Evolutionary conservation across 2,797 vertebrate species (phyloP), one percentile per base, ranked within the genome.

Genomic region (Carduelis carduelis): DNA sequence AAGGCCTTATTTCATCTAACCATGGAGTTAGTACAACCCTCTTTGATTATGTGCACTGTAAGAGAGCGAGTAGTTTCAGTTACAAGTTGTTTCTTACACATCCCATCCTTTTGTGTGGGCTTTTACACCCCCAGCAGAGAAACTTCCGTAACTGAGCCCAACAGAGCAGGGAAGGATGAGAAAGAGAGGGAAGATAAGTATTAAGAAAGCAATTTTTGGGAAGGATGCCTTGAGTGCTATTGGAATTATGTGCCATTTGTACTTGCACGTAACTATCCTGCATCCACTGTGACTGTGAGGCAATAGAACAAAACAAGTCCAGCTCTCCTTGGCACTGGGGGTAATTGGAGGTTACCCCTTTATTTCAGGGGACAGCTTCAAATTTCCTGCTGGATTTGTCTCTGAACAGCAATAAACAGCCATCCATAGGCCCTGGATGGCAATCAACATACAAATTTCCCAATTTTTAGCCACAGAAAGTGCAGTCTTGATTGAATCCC

Each of bases 1-100:
- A 88, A 94, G 66, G 77, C 83, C 66, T 95, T 96, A 95, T 90
- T 65, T 89, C 70, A 56, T 81, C 63, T 88, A 39, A 53, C 82
- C 70, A 46, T 55, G 41, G 55, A 75, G 80, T 84, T 84, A 74
- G 68, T 34, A 68, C 49, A 87, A 74, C 34, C 37, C 49, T 49
- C 87, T 91, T 82, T 91, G 74, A 65, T 86, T 60, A 32, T 44
- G 37, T 46, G 44, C 7, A 23, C 47, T 60, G 21, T 35, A 72
- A 59, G 60, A 65, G 57, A 66, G n/a, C 0, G 19, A 87, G 61
- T 2, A 68, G 46, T 60, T 87, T 26, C 76, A 92, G n/a, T 14
- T 64, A 57, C 63, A 35, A 63, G 71, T 69, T 55, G 9, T 76
- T 92, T 60, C 79, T 87, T 71, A 72, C 50, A 59, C 22, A 35